Base-by-base conservation (phyloP, 2,113 vertebrate genomes). In the Candoia aspera region DNA sequence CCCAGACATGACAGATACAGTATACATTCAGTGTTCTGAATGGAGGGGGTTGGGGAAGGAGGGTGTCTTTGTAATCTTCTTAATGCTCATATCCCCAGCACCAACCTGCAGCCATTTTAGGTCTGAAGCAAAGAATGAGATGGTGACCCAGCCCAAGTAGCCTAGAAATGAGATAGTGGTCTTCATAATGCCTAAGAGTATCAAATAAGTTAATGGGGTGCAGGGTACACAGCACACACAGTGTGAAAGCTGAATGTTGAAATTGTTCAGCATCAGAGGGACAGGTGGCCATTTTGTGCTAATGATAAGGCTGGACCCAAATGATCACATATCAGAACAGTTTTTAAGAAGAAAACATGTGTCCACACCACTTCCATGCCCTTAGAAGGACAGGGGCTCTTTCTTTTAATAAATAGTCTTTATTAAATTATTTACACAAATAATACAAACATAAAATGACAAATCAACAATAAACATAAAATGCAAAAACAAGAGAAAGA, bases 381-480 rank as follows among this genome's bases (percentile, higher is more conserved):
- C 92, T 96, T 84, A 93, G 92, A 93, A 93, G 60, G 93, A 94
- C 93, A 95, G 68, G 93, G 23, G 8, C 4, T 95, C 29, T 89
- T 95, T 92, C n/a, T n/a, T n/a, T n/a, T n/a, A n/a, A n/a, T n/a
- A n/a, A n/a, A n/a, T n/a, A n/a, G n/a, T n/a, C n/a, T n/a, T n/a
- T n/a, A n/a, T n/a, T n/a, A n/a, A n/a, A n/a, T n/a, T n/a, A n/a
- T n/a, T n/a, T n/a, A n/a, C n/a, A n/a, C n/a, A n/a, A n/a, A n/a
- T n/a, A n/a, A n/a, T n/a, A n/a, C n/a, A n/a, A n/a, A n/a, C n/a
- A n/a, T n/a, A n/a, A n/a, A n/a, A n/a, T n/a, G n/a, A n/a, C n/a
- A n/a, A n/a, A n/a, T n/a, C n/a, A n/a, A n/a, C n/a, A n/a, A n/a
- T n/a, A n/a, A n/a, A n/a, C n/a, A n/a, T n/a, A n/a, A n/a, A n/a